Percentiles rank a stretch among this genome's conserved stretches.
These are phyloP conservation scores for Neolamprologus cancellatus DNA, from an alignment of 2,113 vertebrate genomes.

Conservation along the genomic window DNA sequence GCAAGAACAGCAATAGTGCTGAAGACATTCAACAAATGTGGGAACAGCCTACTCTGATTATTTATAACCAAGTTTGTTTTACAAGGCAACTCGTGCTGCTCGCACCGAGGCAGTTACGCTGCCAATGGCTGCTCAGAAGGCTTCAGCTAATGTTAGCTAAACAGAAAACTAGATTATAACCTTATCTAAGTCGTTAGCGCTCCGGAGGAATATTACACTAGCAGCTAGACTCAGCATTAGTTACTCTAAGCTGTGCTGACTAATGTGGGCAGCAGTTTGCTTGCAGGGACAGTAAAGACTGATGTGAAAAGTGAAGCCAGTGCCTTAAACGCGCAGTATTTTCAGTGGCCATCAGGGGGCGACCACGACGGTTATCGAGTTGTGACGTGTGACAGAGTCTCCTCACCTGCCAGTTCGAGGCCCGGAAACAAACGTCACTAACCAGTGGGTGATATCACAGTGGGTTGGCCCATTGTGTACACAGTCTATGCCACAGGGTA, in stretches of 20 bases:
- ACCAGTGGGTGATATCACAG: neutral
- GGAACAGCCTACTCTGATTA: neutral
- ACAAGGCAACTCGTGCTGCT: neutral
- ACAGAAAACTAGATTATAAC: neutral
- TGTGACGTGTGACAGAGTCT: neutral
- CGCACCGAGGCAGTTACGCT: rapidly evolving
- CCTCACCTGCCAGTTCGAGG: neutral
- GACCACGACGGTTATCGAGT: rapidly evolving
- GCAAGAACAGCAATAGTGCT: neutral
- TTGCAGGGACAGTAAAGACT: neutral
- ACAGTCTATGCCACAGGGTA: rapidly evolving
- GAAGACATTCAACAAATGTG: neutral
- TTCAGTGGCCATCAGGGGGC: neutral
- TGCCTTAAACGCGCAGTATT: neutral
- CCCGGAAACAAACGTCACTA: rapidly evolving
- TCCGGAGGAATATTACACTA: neutral
- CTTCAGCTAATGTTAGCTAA: neutral
- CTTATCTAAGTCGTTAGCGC: neutral
- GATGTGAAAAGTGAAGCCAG: neutral
- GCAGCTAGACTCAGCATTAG: neutral
- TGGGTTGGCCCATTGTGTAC: neutral
- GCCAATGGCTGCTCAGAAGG: neutral
- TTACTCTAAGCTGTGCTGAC: neutral
- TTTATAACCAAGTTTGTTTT: too few species aligned
- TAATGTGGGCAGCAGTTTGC: neutral